Conservation (phyloP, 2,888 invertebrate genomes). For the Myathropa florea region DNA sequence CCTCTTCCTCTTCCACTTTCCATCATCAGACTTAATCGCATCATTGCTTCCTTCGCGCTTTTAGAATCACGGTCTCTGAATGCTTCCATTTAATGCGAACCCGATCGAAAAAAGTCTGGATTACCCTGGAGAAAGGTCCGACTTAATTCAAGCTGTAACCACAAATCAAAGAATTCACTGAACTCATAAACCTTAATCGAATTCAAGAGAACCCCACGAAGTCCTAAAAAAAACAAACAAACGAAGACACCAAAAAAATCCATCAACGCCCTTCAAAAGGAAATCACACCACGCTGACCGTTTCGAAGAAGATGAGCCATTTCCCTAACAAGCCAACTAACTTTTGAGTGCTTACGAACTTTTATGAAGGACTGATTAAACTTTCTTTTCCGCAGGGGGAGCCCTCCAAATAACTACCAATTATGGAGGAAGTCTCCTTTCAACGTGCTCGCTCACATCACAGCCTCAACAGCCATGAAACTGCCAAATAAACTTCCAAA, state of each 20-base stretch:
- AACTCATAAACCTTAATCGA: neutral
- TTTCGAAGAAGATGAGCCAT: neutral
- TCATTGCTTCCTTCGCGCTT: too few relatives aligned
- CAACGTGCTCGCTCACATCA: neutral
- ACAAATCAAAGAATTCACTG: neutral
- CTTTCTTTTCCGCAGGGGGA: slow-evolving; percentile 10
- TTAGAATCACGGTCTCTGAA: neutral
- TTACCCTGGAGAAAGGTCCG: neutral
- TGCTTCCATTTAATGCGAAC: neutral
- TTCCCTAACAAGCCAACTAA: neutral
- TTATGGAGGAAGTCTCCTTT: neutral
- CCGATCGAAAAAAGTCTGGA: too few relatives aligned
- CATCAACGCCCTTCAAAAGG: neutral
- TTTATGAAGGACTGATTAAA: neutral
- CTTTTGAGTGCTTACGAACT: neutral
- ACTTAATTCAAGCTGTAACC: neutral
- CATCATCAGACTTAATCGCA: too few relatives aligned
- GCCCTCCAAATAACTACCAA: neutral
- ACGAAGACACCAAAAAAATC: neutral
- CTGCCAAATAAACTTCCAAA: neutral
- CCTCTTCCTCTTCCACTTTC: too few relatives aligned
- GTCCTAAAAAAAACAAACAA: neutral
- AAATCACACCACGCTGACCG: neutral
- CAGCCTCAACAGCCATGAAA: neutral
- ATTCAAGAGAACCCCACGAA: neutral